These are phyloP conservation scores for Oenanthe melanoleuca DNA, from an alignment of 2,113 vertebrate species.

Conservation along the genomic window DNA sequence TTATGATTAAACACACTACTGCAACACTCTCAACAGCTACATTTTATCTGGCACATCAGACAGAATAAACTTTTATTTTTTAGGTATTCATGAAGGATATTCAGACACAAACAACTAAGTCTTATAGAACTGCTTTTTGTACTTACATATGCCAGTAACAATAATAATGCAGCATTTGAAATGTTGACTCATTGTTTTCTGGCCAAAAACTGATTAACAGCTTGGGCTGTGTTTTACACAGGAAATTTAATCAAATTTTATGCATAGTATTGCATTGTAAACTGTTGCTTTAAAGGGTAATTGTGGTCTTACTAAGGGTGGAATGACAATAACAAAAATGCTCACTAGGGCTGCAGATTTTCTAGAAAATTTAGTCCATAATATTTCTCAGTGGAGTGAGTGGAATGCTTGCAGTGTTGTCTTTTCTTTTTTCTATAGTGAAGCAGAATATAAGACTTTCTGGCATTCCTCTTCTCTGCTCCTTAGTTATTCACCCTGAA, in stretches of 20 bases:
- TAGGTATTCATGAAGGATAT: neutral
- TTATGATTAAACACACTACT: neutral
- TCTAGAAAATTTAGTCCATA: neutral
- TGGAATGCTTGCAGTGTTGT: rapidly evolving
- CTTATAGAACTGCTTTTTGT: neutral
- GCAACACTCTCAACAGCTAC: neutral
- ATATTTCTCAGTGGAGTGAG: neutral
- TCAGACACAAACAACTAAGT: neutral
- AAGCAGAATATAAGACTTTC: neutral
- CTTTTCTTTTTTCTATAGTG: neutral
- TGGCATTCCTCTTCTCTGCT: neutral
- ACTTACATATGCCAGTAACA: neutral
- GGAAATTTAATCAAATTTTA: neutral
- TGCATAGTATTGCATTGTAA: neutral
- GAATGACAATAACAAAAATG: neutral
- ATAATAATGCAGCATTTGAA: neutral
- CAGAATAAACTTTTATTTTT: neutral
- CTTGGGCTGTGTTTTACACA: neutral
- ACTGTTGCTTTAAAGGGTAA: neutral
- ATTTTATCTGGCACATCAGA: neutral
- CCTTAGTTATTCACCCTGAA: neutral
- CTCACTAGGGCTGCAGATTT: neutral
- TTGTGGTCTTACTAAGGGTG: neutral
- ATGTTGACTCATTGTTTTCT: neutral
- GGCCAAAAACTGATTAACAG: neutral